A percentile compares a stretch with the other conserved stretches of the same genome.
Evolutionary conservation across 2,113 vertebrate genomes (phyloP).

Genomic region (Melanerpes formicivorus): DNA sequence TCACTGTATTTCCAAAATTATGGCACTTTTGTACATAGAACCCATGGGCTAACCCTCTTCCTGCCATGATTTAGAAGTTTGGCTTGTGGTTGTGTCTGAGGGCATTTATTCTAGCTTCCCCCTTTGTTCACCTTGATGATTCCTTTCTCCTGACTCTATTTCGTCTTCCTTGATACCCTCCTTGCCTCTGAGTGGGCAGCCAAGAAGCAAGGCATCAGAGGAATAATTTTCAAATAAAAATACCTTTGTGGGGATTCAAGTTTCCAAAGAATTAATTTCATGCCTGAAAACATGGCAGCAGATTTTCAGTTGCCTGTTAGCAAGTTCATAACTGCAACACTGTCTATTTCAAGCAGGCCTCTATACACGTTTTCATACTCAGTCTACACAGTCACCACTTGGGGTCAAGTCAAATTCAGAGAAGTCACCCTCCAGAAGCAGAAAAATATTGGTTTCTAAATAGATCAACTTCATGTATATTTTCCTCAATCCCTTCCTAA

Average conservation of each 20-base stretch:
- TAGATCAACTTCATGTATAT: not conserved
- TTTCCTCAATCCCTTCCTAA: not conserved
- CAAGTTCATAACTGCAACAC: not conserved
- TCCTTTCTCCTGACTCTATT: not conserved
- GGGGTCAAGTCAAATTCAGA: not conserved
- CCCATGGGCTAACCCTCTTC: not conserved
- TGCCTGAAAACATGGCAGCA: not conserved
- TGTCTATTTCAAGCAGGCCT: not conserved
- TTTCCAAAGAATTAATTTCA: not conserved
- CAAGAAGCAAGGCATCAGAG: not conserved
- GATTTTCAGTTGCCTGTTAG: not conserved
- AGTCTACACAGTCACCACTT: not conserved
- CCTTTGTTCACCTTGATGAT: not conserved
- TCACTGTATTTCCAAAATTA: not conserved
- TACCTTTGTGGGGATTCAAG: not conserved
- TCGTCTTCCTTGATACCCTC: not conserved
- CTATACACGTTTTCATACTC: not conserved
- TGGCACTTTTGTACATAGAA: not conserved
- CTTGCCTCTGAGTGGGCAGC: not conserved
- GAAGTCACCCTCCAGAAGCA: not conserved
- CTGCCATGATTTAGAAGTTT: not conserved
- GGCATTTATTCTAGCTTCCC: not conserved
- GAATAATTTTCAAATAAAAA: not conserved
- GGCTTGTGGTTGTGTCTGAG: not conserved
- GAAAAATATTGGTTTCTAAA: not conserved